Evolutionary conservation across 2,113 vertebrate genomes (phyloP).

Genomic region (Scophthalmus maximus): DNA sequence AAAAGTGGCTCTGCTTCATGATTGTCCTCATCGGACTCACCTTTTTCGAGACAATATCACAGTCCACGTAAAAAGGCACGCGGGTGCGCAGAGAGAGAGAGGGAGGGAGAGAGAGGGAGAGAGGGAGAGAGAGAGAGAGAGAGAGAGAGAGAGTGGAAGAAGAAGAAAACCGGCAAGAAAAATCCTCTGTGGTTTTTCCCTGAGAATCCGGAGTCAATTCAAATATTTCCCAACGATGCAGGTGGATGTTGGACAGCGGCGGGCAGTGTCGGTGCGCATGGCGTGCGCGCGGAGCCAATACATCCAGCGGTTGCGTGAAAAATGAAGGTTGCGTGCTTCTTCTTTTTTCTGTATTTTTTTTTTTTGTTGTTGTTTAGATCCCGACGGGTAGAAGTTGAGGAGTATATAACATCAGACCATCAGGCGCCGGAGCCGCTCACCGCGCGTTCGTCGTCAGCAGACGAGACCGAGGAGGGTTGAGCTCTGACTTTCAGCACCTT

Average conservation of each 20-base stretch:
- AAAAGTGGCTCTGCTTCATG: constrained; percentile 73
- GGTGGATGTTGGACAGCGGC: constrained; percentile 60
- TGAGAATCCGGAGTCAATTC: constrained; percentile 72
- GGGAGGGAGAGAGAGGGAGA: constrained; percentile 11
- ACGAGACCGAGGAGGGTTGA: constrained; percentile 53
- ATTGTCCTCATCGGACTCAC: constrained; percentile 65
- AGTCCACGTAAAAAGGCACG: constrained; percentile 53
- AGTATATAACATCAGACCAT: constrained; percentile 19
- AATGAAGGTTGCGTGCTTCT: no score
- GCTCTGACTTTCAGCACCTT: constrained; percentile 76
- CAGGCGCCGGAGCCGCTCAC: constrained; percentile 24
- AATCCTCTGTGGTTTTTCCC: constrained; percentile 63
- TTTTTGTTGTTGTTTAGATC: no score
- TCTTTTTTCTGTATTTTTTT: no score
- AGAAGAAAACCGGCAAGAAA: constrained; percentile 25
- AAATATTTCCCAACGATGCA: constrained; percentile 77
- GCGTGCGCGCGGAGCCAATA: constrained; percentile 33
- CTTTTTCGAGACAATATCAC: constrained; percentile 46
- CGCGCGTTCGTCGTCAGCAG: constrained; percentile 36
- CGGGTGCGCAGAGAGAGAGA: constrained; percentile 16
- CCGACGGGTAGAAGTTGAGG: constrained; percentile 52
- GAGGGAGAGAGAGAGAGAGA: background rate
- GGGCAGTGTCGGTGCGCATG: constrained; percentile 59
- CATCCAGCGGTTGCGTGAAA: constrained; percentile 60
- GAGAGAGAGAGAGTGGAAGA: background rate